Percentiles rank a stretch among this genome's conserved stretches.
Conservation (phyloP, 1,140 invertebrate genomes). For the Drosophila azteca region DNA sequence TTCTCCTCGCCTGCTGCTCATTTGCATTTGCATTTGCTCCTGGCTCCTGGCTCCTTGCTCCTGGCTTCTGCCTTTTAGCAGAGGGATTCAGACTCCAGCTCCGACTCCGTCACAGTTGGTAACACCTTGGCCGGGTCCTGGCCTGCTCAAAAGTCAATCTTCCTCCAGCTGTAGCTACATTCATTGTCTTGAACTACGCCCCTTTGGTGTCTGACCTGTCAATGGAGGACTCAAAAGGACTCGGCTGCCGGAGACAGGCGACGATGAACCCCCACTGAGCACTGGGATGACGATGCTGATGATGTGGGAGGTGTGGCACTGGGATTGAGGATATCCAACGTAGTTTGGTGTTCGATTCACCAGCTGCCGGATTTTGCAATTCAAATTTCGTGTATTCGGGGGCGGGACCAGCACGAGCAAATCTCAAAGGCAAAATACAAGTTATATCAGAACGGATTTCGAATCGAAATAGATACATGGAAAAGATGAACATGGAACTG, state of each 20-base stretch:
- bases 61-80: conserved; percentile 16
- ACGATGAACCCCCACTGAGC: conserved; percentile 15
- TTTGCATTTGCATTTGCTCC: conserved; percentile 53
- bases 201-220: conserved; percentile 73
- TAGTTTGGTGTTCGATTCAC: conserved; percentile 33
- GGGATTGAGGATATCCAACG: conserved; percentile 15
- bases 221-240: conserved; percentile 30
- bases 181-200: conserved; percentile 70
- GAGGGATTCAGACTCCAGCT: too few species aligned
- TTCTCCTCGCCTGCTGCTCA: conserved; percentile 30
- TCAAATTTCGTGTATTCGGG: conserved; percentile 53
- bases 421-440: conserved; percentile 13
- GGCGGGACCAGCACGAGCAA: conserved; percentile 10
- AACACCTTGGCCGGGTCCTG: conserved; percentile 32
- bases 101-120: conserved; percentile 14
- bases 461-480: too few species aligned
- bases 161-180: conserved; percentile 43
- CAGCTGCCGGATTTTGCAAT: conserved; percentile 65
- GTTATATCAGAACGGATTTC: conserved; percentile 20
- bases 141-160: conserved; percentile 49
- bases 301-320: conserved; percentile 1
- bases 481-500: too few species aligned
- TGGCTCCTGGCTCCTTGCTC: conserved; percentile 15
- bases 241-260: conserved; percentile 36
- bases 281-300: neutral